Percentiles rank a stretch among this genome's conserved stretches.
phyloP scores from a whole-genome alignment of 2,113 vertebrate genomes.

The Phodopus roborovskii region DNA sequence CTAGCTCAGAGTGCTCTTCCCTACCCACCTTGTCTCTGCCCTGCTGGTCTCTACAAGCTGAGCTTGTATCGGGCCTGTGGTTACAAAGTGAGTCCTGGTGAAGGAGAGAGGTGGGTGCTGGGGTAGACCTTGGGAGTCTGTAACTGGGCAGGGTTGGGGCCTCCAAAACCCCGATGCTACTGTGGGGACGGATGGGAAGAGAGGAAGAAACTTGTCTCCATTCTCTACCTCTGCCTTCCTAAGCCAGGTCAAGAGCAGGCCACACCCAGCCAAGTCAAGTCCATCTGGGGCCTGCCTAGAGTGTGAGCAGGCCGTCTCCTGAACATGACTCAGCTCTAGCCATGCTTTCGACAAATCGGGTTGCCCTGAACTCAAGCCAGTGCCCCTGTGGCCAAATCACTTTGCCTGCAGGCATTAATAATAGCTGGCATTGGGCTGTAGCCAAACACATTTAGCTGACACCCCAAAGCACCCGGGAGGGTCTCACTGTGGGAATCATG shows the following conservation, averaged over 20 bases:
- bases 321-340: conserved; percentile 59
- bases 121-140: background rate
- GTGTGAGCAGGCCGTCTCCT: background rate
- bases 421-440: background rate
- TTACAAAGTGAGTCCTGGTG: rapidly evolving
- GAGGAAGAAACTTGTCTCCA: too few species aligned
- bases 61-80: background rate
- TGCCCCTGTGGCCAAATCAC: background rate
- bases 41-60: too few species aligned
- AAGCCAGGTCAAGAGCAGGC: background rate
- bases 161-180: background rate
- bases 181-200: background rate
- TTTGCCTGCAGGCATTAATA: background rate
- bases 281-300: background rate
- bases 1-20: too few species aligned
- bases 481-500: background rate
- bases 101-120: background rate
- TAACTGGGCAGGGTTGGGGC: background rate
- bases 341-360: rapidly evolving
- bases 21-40: too few species aligned
- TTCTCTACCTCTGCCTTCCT: background rate
- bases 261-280: background rate
- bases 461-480: background rate
- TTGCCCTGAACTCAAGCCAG: background rate
- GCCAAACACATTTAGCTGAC: too few species aligned